Conservation (phyloP, 53 echinoderm and acorn worm species). For the Holothuria scabra region DNA sequence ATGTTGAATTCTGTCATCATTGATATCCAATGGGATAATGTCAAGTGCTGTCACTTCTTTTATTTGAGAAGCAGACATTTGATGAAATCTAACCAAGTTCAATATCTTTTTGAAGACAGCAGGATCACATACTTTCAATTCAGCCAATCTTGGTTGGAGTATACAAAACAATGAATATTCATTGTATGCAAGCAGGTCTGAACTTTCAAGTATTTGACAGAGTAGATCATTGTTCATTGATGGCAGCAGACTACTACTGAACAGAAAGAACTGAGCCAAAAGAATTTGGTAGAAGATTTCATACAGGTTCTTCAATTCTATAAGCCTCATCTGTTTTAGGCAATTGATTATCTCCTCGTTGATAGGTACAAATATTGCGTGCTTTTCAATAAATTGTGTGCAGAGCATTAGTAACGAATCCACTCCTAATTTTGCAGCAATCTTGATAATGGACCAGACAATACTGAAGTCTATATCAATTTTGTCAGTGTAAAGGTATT, state of each 20-base stretch:
- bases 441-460: background rate
- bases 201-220: slow-evolving; percentile 1
- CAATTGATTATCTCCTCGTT: background rate
- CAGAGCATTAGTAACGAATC: background rate
- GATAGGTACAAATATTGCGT: slow-evolving; percentile 1
- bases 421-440: background rate
- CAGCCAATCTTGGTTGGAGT: background rate
- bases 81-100: slow-evolving; percentile 22
- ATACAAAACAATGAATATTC: background rate
- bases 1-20: too few relatives aligned
- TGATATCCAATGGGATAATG: too few relatives aligned
- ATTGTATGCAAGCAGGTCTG: background rate
- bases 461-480: background rate
- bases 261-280: slow-evolving; percentile 6
- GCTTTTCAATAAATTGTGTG: background rate
- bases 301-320: background rate
- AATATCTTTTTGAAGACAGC: background rate
- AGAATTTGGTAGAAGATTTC: background rate
- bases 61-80: slow-evolving; percentile 6
- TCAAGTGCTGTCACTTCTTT: too few relatives aligned
- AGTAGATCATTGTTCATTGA: background rate
- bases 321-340: background rate
- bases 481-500: slow-evolving; percentile 24
- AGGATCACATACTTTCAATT: background rate
- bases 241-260: background rate